Conservation (phyloP, 2,113 vertebrate genomes). For the Calidris pugnax region DNA sequence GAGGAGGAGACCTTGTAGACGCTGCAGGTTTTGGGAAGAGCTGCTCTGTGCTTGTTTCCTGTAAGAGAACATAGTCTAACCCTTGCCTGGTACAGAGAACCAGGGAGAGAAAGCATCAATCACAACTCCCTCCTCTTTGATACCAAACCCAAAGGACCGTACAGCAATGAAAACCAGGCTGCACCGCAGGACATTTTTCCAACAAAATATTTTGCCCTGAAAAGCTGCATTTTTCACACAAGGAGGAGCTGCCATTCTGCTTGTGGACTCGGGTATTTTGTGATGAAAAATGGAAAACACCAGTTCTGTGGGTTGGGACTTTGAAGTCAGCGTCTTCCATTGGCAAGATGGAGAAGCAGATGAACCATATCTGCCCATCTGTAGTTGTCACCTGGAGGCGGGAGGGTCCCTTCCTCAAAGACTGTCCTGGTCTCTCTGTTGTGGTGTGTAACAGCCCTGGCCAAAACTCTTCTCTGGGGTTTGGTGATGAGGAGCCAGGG, state of each 20-base stretch:
- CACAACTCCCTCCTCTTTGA: background rate
- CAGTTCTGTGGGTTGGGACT: background rate
- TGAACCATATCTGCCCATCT: background rate
- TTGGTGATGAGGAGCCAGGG: background rate
- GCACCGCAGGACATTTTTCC: background rate
- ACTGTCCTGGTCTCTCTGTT: background rate
- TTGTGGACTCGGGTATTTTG: background rate
- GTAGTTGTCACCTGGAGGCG: background rate
- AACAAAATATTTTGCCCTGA: background rate
- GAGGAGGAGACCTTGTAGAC: background rate
- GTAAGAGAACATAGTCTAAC: background rate
- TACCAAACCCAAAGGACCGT: background rate
- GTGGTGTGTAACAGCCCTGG: background rate
- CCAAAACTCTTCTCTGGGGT: background rate
- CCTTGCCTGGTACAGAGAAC: fast-evolving
- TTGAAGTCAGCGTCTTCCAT: background rate
- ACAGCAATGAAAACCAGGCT: background rate
- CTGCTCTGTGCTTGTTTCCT: background rate
- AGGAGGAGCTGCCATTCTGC: background rate
- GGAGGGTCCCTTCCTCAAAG: background rate
- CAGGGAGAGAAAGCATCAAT: background rate
- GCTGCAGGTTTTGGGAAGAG: background rate
- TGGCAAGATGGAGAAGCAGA: background rate
- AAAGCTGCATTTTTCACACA: background rate
- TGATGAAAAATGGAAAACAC: background rate